A percentile compares a stretch with the other conserved stretches of the same genome.
Evolutionary conservation across 1,140 invertebrate species (phyloP).

Genomic region (Sipha flava): DNA sequence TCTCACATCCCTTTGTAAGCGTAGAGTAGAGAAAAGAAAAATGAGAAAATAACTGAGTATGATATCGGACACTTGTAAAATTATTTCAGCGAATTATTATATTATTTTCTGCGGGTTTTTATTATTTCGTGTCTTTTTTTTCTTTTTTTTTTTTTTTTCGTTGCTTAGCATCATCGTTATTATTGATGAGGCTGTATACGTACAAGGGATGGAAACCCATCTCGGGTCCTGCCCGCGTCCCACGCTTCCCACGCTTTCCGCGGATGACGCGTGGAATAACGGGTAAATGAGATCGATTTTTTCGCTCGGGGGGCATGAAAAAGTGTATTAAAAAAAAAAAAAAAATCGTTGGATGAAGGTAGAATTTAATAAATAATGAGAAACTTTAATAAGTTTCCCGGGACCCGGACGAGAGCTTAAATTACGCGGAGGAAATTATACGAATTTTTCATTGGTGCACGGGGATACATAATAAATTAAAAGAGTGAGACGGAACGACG

Average conservation of each 20-base stretch:
- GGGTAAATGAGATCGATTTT: constrained; percentile 30
- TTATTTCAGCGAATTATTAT: neutral
- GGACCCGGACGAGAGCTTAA: constrained; percentile 15
- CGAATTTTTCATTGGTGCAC: constrained; percentile 25
- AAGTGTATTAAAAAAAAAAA: constrained; percentile 22
- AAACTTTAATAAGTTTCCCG: constrained; percentile 31
- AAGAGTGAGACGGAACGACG: neutral
- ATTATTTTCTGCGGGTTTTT: neutral
- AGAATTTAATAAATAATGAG: constrained; percentile 31
- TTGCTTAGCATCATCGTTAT: neutral
- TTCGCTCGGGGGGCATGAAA: neutral
- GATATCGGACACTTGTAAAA: neutral
- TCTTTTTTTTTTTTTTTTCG: too few relatives aligned
- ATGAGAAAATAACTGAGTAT: neutral
- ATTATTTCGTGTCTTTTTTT: too few relatives aligned
- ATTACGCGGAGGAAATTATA: constrained; percentile 32
- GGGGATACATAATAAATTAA: constrained; percentile 32
- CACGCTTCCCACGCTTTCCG: too few relatives aligned
- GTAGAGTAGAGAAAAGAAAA: neutral
- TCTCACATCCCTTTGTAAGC: neutral
- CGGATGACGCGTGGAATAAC: neutral
- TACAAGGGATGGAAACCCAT: neutral
- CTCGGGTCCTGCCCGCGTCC: neutral
- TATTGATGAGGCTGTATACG: neutral
- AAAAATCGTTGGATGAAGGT: constrained; percentile 3